Evolutionary conservation across 1,140 invertebrate species (phyloP).

Genomic region (Pteromalus puparum): DNA sequence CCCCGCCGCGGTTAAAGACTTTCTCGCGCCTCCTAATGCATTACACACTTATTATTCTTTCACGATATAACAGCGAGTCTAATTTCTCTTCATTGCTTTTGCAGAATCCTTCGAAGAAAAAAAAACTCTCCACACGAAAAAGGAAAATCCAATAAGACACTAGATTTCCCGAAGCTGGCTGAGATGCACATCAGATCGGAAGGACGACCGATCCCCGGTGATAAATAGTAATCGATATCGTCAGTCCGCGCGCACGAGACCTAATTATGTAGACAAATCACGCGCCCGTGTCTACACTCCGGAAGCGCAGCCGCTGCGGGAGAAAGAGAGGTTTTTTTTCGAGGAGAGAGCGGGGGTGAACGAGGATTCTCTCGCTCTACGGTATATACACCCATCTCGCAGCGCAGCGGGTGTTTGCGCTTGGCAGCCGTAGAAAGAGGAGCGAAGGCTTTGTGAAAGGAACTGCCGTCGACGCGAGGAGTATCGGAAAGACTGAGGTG

Average conservation of each 20-base stretch:
- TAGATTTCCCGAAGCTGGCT: not conserved
- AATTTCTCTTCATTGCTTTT: not conserved
- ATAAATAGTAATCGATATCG: not conserved
- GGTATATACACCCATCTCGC: not conserved
- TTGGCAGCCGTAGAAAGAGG: not conserved
- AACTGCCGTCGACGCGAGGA: too few relatives aligned
- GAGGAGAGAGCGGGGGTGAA: not conserved
- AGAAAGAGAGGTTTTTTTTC: not conserved
- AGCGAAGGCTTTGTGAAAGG: not conserved
- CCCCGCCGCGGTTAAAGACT: too few relatives aligned
- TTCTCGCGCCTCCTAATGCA: too few relatives aligned
- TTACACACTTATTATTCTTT: too few relatives aligned
- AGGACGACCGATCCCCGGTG: not conserved
- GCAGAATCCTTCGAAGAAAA: not conserved
- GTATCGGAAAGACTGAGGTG: not conserved
- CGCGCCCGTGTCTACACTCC: not conserved
- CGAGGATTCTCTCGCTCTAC: not conserved
- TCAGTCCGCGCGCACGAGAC: not conserved
- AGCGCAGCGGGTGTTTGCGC: not conserved
- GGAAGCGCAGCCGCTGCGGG: not conserved
- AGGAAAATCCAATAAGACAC: not conserved
- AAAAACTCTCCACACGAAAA: not conserved
- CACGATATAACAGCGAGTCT: not conserved
- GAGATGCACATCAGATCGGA: not conserved
- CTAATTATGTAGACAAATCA: constrained; percentile 31